Evolutionary conservation across 1,140 invertebrate species (phyloP).

Genomic region (Temnothorax nylanderi): DNA sequence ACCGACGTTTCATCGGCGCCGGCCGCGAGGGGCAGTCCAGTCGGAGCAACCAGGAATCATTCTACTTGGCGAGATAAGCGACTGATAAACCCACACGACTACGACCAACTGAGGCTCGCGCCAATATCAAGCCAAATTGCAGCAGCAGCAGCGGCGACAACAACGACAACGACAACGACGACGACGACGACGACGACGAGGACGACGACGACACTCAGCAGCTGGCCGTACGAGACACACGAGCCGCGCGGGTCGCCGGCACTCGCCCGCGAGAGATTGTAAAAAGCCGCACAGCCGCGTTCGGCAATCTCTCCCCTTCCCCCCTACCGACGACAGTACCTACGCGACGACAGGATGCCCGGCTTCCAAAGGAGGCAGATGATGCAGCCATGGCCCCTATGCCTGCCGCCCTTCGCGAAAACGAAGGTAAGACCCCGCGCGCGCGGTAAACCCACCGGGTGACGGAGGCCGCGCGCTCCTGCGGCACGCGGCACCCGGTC

Average conservation of each 20-base stretch:
- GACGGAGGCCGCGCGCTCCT: not conserved
- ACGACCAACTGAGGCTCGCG: not conserved
- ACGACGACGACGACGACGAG: not conserved
- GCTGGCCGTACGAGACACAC: not conserved
- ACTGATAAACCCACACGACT: not conserved
- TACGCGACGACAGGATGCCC: constrained; percentile 71
- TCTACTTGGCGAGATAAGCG: not conserved
- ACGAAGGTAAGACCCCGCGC: constrained; percentile 78
- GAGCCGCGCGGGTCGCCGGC: not conserved
- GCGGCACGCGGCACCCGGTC: not conserved
- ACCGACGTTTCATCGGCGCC: constrained; percentile 30
- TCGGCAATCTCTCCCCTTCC: not conserved
- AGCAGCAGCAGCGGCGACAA: not conserved
- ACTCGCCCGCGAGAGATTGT: constrained; percentile 4
- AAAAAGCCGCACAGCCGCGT: not conserved
- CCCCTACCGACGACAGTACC: not conserved
- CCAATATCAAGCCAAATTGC: not conserved
- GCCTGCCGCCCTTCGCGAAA: constrained; percentile 78
- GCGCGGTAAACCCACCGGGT: not conserved
- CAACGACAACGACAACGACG: too few relatives aligned
- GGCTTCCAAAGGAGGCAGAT: constrained; percentile 80
- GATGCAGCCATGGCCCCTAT: constrained; percentile 84
- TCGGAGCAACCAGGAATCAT: not conserved
- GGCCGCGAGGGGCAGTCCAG: constrained; percentile 12
- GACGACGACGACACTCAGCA: not conserved